A percentile compares a stretch with the other conserved stretches of the same genome.
Conservation (phyloP, 2,797 vertebrate species). For the Dromococcyx pavoninus region DNA sequence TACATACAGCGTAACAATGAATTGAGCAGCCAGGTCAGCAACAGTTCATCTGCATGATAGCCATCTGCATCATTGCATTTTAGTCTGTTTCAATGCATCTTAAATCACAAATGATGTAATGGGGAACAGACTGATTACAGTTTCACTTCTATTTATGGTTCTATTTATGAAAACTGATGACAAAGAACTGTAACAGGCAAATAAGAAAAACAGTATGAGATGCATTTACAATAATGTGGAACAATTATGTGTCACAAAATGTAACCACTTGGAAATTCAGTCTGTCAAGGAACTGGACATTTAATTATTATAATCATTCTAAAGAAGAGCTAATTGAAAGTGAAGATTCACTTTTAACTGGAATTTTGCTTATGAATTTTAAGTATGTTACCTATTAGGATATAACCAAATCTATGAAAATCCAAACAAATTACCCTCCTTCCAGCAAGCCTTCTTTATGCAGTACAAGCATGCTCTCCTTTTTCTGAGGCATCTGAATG, state of each 20-base stretch:
- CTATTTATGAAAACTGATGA: slow-evolving; percentile 37
- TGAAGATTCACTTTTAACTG: slow-evolving; percentile 61
- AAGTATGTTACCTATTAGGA: slow-evolving; percentile 51
- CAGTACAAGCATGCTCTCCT: neutral
- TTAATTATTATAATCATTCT: slow-evolving; percentile 66
- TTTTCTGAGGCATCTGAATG: slow-evolving; percentile 36
- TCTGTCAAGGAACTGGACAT: slow-evolving; percentile 58
- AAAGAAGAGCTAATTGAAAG: slow-evolving; percentile 65
- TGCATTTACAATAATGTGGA: slow-evolving; percentile 52
- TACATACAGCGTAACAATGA: slow-evolving; percentile 33
- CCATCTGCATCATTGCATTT: neutral
- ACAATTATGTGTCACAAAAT: slow-evolving; percentile 61
- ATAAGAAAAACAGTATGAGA: slow-evolving; percentile 41
- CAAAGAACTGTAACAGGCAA: slow-evolving; percentile 38
- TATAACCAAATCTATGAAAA: slow-evolving; percentile 55
- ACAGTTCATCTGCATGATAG: slow-evolving; percentile 22
- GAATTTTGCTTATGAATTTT: slow-evolving; percentile 53
- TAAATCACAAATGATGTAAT: neutral
- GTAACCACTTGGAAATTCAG: slow-evolving; percentile 54
- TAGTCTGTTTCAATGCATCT: neutral
- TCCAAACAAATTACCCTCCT: slow-evolving; percentile 39
- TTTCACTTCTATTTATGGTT: slow-evolving; percentile 42
- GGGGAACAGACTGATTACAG: slow-evolving; percentile 6
- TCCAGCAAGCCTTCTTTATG: slow-evolving; percentile 14
- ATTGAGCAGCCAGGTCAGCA: slow-evolving; percentile 35